A percentile compares a stretch with the other conserved stretches of the same genome.
Conservation (phyloP, 2,797 vertebrate species). For the Fringilla coelebs region DNA sequence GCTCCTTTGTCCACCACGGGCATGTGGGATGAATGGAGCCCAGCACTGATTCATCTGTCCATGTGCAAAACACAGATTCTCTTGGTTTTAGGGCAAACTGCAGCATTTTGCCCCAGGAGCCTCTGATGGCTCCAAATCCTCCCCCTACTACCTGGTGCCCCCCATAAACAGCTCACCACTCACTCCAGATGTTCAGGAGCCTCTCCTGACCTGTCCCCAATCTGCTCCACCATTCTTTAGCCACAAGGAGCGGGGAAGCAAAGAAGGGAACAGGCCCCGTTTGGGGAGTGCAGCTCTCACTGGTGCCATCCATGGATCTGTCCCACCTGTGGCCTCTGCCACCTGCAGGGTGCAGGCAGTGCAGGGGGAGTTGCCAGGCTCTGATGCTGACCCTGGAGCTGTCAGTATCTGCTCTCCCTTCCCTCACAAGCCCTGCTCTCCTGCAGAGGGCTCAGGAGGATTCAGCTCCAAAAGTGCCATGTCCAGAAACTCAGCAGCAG, state of each 20-base stretch:
- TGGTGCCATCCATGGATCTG: background rate
- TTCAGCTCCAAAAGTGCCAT: rapidly evolving
- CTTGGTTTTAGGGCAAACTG: background rate
- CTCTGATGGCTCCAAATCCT: background rate
- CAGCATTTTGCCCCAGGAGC: background rate
- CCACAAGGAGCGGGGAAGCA: background rate
- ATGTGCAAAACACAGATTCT: background rate
- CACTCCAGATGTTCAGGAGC: background rate
- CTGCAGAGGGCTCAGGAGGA: background rate
- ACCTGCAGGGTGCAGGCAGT: background rate
- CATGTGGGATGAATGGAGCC: background rate
- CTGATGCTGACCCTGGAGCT: background rate
- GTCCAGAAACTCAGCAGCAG: background rate
- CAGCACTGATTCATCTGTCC: background rate
- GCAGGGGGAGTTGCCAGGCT: background rate
- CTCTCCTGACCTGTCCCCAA: background rate
- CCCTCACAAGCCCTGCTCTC: background rate
- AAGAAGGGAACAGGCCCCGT: rapidly evolving
- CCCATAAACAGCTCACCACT: background rate
- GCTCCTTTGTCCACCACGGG: background rate
- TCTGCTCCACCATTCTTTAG: background rate
- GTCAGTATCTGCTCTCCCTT: background rate
- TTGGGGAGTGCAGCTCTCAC: background rate
- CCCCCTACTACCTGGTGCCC: background rate
- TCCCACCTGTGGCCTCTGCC: background rate